A percentile compares a stretch with the other conserved stretches of the same genome.
Conservation (phyloP, 1,140 invertebrate species). For the Caenorhabditis remanei region DNA sequence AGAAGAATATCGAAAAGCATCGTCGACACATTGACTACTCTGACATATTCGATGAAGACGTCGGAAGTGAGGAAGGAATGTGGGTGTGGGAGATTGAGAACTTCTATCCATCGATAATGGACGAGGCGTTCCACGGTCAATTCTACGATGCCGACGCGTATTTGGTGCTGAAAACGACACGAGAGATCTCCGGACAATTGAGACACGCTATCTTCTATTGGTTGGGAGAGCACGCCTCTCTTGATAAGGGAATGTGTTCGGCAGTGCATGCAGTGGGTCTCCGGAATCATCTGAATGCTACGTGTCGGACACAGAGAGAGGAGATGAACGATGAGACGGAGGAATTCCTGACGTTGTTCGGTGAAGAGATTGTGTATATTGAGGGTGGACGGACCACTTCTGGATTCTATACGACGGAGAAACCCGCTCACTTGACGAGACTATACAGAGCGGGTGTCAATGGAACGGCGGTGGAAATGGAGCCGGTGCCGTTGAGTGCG, state of each 20-base stretch:
- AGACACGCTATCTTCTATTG: conserved; percentile 98
- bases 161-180: conserved; percentile 91
- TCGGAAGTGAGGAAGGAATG: conserved; percentile 86
- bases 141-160: conserved; percentile 99
- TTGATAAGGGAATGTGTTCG: conserved; percentile 97
- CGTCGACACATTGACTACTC: conserved; percentile 94
- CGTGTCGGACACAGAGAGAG: conserved; percentile 89
- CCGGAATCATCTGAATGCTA: conserved; percentile 91
- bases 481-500: conserved; percentile 84
- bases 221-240: conserved; percentile 94
- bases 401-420: conserved; percentile 97
- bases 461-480: conserved; percentile 90
- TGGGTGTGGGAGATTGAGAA: conserved; percentile 87
- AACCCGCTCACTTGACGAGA: conserved; percentile 81
- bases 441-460: conserved; percentile 91
- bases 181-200: conserved; percentile 88
- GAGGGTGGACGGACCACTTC: conserved; percentile 95
- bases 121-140: conserved; percentile 85
- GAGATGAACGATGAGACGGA: conserved; percentile 96
- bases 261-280: conserved; percentile 99
- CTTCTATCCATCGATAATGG: conserved; percentile 92
- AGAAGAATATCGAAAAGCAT: conserved; percentile 73
- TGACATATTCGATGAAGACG: conserved; percentile 97
- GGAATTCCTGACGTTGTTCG: conserved; percentile 93
- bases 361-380: conserved; percentile 92